These are phyloP conservation scores for Drosophila sucinea DNA, from an alignment of 1,140 invertebrate species.

Conservation along the genomic window DNA sequence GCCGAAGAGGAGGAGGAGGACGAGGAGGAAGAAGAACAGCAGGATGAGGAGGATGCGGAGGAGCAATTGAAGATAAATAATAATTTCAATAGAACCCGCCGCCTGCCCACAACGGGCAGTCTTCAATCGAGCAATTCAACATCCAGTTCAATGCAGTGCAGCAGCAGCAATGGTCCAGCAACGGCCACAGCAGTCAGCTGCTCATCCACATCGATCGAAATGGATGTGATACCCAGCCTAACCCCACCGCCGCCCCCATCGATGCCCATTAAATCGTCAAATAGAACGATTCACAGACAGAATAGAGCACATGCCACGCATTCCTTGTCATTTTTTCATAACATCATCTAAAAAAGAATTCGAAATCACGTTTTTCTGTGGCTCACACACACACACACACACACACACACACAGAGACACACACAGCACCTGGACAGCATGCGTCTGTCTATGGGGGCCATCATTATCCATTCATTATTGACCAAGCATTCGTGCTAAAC, in stretches of 20 bases:
- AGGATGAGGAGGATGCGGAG: not conserved
- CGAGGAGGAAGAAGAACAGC: not conserved
- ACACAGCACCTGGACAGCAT: too few relatives aligned
- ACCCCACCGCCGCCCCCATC: conserved; percentile 59
- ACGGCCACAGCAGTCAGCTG: conserved; percentile 19
- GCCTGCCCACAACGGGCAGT: conserved; percentile 13
- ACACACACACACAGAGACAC: not conserved
- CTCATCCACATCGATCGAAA: conserved; percentile 55
- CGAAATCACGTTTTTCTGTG: conserved; percentile 28
- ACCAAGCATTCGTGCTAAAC: conserved; percentile 38
- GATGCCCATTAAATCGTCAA: conserved; percentile 34
- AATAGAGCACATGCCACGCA: conserved; percentile 4
- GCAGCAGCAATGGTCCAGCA: conserved; percentile 43
- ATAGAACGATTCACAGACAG: conserved; percentile 13
- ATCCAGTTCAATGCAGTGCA: conserved; percentile 62
- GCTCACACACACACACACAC: not conserved
- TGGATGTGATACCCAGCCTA: conserved; percentile 50
- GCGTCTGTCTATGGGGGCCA: not conserved
- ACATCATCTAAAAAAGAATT: conserved; percentile 56
- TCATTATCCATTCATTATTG: not conserved
- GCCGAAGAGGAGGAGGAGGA: conserved; percentile 36
- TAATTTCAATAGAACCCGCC: conserved; percentile 42
- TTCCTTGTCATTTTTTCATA: conserved; percentile 61
- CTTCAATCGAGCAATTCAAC: conserved; percentile 44
- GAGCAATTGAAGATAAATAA: not conserved